Evolutionary conservation across 2,888 invertebrate genomes (phyloP).

Genomic region (Amiota communis): DNA sequence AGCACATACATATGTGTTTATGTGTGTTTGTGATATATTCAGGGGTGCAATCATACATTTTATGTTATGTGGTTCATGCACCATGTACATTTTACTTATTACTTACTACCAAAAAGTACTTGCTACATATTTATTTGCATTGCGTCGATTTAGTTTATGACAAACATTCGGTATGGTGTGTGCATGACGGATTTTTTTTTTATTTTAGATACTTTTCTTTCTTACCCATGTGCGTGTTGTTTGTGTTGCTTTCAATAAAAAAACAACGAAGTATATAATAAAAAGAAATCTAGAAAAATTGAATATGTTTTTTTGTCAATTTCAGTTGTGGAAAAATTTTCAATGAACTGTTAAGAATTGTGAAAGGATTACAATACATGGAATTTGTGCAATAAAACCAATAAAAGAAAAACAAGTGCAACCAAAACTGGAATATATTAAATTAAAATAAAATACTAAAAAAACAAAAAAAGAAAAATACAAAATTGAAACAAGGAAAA

Average conservation of each 20-base stretch:
- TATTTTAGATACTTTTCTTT: slow-evolving; percentile 1
- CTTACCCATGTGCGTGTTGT: slow-evolving; percentile 7
- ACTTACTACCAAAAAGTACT: slow-evolving; percentile 35
- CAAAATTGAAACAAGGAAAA: background rate
- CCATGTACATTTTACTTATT: background rate
- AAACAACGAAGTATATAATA: background rate
- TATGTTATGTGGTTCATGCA: slow-evolving; percentile 35
- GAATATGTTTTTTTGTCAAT: slow-evolving; percentile 31
- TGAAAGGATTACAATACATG: background rate
- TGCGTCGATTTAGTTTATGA: slow-evolving; percentile 54
- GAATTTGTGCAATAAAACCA: slow-evolving; percentile 7
- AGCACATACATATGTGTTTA: slow-evolving; percentile 11
- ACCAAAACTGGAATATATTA: background rate
- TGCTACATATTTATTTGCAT: slow-evolving; percentile 55
- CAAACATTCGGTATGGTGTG: slow-evolving; percentile 53
- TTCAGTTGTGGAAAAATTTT: slow-evolving; percentile 18
- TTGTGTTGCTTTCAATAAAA: slow-evolving; percentile 10
- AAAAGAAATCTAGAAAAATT: background rate
- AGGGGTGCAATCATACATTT: slow-evolving; percentile 29
- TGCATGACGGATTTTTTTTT: slow-evolving; percentile 30
- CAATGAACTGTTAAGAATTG: background rate
- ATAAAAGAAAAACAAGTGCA: background rate
- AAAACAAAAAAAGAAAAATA: background rate
- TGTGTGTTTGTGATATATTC: slow-evolving; percentile 29
- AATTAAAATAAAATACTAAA: background rate